Percentiles rank a stretch among this genome's conserved stretches.
These are phyloP conservation scores for Python bivittatus DNA, from an alignment of 2,113 vertebrate genomes.

Conservation along the genomic window DNA sequence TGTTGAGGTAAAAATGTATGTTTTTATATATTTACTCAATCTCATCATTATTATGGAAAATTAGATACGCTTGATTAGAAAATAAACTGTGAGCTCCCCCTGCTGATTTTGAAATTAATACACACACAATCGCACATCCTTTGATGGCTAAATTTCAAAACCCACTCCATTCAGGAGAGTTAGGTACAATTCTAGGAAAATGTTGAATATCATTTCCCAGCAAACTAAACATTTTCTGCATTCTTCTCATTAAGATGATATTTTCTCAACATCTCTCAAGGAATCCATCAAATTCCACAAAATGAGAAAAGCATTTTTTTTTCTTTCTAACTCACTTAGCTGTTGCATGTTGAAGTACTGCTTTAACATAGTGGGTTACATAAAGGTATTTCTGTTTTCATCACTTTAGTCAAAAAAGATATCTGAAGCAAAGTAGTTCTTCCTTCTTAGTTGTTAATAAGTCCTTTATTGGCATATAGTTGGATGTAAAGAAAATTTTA, in stretches of 20 bases:
- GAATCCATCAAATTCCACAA: background rate
- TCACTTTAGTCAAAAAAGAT: background rate
- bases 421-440: background rate
- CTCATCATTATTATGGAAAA: background rate
- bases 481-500: background rate
- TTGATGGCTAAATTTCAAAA: background rate
- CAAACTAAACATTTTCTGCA: background rate
- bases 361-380: background rate
- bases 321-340: background rate
- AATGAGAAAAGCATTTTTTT: background rate
- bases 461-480: background rate
- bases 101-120: background rate
- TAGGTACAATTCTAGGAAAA: background rate
- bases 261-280: background rate
- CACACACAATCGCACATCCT: background rate
- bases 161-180: background rate
- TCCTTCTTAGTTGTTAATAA: background rate
- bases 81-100: constrained; percentile 3
- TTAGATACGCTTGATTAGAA: background rate
- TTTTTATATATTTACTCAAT: background rate
- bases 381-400: background rate
- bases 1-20: background rate
- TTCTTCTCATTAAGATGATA: background rate
- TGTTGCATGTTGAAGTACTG: background rate
- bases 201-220: background rate